Evolutionary conservation across 2,888 invertebrate species (phyloP).

Genomic region (Sinodicranocentrus sp.): DNA sequence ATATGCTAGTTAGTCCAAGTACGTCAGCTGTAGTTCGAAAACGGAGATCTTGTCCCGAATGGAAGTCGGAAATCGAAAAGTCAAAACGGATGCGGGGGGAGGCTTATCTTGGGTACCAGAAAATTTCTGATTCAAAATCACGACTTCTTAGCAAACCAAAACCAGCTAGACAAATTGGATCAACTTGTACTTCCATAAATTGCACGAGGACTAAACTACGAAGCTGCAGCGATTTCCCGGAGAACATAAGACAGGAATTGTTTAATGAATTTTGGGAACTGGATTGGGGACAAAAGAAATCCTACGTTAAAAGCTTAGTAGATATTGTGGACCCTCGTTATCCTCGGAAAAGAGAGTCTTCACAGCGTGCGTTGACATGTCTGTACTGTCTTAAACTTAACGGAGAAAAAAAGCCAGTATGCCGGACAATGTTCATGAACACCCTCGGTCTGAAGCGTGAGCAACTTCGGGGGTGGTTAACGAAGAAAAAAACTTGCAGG

Average conservation of each 20-base stretch:
- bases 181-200: not conserved
- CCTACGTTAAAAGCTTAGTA: not conserved
- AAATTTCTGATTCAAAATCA: not conserved
- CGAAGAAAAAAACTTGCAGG: not conserved
- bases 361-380: not conserved
- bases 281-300: not conserved
- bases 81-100: constrained; percentile 17
- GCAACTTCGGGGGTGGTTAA: constrained; percentile 19
- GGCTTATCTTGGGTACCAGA: not conserved
- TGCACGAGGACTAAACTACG: not conserved
- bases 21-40: too few relatives aligned
- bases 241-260: not conserved
- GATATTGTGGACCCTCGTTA: not conserved
- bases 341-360: not conserved
- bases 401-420: constrained; percentile 12
- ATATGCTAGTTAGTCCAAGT: too few relatives aligned
- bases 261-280: constrained; percentile 23
- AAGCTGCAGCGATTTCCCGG: not conserved
- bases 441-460: constrained; percentile 21
- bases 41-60: not conserved
- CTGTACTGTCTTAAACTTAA: constrained; percentile 16
- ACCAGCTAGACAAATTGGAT: not conserved
- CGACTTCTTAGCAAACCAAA: not conserved
- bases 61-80: not conserved
- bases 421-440: constrained; percentile 35